These are phyloP conservation scores for Polietes domitor DNA, from an alignment of 2,888 invertebrate species.

Conservation along the genomic window DNA sequence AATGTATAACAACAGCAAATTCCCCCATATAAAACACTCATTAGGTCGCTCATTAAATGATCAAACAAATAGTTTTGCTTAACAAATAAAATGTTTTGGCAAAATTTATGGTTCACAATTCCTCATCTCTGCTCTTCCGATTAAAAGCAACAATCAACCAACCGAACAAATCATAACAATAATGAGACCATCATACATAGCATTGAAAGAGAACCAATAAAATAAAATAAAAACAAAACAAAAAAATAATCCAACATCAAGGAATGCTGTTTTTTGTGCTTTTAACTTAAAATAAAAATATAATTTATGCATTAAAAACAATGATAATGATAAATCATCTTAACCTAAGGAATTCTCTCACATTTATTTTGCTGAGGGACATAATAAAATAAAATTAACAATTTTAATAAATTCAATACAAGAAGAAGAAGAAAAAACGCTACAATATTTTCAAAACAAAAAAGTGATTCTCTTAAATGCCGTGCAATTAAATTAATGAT, in stretches of 20 bases:
- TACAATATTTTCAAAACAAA: too few species aligned
- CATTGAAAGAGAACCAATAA: too few species aligned
- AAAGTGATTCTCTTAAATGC: too few species aligned
- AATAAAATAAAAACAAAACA: neutral
- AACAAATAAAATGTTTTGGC: neutral
- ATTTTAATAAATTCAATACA: too few species aligned
- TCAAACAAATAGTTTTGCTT: neutral
- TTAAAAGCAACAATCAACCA: neutral
- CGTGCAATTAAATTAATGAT: too few species aligned
- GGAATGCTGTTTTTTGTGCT: neutral
- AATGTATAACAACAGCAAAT: too few species aligned
- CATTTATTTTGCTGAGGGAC: too few species aligned
- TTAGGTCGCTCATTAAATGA: too few species aligned
- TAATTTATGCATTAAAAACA: neutral
- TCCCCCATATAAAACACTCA: too few species aligned
- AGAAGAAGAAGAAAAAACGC: too few species aligned
- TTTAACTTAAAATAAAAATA: neutral
- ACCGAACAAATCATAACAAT: slow-evolving; percentile 9
- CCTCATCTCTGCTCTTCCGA: neutral
- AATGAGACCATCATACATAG: slow-evolving; percentile 29
- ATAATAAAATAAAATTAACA: too few species aligned
- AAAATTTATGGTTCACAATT: neutral
- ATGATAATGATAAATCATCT: neutral
- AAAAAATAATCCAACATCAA: neutral
- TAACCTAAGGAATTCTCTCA: neutral